Evolutionary conservation across 2,113 vertebrate genomes (phyloP).

Genomic region (Sialia sialis): DNA sequence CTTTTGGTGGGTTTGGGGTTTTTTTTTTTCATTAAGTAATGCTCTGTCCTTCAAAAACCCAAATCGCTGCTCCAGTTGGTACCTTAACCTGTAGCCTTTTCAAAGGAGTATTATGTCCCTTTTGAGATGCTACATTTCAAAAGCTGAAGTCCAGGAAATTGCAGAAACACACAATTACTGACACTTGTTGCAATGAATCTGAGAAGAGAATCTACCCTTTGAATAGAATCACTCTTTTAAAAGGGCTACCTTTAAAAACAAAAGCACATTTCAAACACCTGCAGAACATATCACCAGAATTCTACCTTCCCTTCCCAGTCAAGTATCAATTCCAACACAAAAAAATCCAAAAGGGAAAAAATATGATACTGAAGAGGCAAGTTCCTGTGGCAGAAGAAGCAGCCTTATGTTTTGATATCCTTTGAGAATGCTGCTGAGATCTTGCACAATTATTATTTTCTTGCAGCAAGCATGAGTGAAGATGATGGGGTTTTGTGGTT

Average conservation of each 20-base stretch:
- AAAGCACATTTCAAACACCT: slow-evolving; percentile 28
- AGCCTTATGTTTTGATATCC: neutral
- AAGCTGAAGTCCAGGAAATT: neutral
- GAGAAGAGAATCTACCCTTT: slow-evolving; percentile 7
- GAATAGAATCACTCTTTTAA: neutral
- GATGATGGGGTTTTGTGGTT: neutral
- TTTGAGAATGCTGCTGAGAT: neutral
- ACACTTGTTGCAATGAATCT: neutral
- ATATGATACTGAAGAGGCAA: neutral
- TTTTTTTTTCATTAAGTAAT: neutral
- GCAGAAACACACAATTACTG: neutral
- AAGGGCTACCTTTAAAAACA: neutral
- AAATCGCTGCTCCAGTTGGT: neutral
- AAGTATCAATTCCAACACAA: slow-evolving; percentile 16
- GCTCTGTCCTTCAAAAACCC: neutral
- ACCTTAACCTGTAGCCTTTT: neutral
- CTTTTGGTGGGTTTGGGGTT: neutral
- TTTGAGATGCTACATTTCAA: neutral
- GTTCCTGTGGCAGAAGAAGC: neutral
- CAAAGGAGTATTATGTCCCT: neutral
- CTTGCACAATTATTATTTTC: neutral
- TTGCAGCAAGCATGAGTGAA: neutral
- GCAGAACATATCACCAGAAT: slow-evolving; percentile 36
- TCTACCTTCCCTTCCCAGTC: neutral
- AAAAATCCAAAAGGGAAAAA: neutral